Evolutionary conservation across 2,797 vertebrate species (phyloP).

Genomic region (Mareca penelope): DNA sequence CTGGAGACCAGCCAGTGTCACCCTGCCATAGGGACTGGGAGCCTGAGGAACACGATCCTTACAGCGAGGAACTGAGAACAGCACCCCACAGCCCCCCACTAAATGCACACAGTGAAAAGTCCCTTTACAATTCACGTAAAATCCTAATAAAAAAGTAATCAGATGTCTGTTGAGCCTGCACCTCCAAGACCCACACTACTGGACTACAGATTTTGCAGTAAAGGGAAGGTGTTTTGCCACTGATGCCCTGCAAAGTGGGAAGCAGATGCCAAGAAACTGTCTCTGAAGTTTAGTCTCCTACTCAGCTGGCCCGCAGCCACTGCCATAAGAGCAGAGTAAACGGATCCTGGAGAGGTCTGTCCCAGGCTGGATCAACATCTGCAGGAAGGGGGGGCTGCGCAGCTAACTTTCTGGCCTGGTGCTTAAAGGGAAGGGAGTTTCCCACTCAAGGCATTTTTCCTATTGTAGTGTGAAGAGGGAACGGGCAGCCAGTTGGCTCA

Average conservation of each 20-base stretch:
- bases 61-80: background rate
- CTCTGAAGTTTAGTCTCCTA: background rate
- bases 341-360: background rate
- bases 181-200: background rate
- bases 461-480: slow-evolving; percentile 6
- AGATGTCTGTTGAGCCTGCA: background rate
- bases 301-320: background rate
- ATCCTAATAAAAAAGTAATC: background rate
- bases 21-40: background rate
- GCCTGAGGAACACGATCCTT: background rate
- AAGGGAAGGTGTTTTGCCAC: background rate
- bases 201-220: background rate
- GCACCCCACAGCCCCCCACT: fast-evolving
- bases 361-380: background rate
- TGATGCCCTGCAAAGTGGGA: fast-evolving
- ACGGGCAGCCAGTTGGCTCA: slow-evolving; percentile 8
- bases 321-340: fast-evolving
- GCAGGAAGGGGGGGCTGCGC: background rate
- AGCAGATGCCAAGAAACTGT: background rate
- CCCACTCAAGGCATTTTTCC: background rate
- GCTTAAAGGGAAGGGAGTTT: slow-evolving; percentile 23
- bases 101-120: background rate
- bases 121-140: background rate
- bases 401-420: background rate
- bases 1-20: background rate